A percentile compares a stretch with the other conserved stretches of the same genome.
These are phyloP conservation scores for Stichodactyla helianthus DNA, from an alignment of 64 coral and sea anemone genomes.

Conservation along the genomic window DNA sequence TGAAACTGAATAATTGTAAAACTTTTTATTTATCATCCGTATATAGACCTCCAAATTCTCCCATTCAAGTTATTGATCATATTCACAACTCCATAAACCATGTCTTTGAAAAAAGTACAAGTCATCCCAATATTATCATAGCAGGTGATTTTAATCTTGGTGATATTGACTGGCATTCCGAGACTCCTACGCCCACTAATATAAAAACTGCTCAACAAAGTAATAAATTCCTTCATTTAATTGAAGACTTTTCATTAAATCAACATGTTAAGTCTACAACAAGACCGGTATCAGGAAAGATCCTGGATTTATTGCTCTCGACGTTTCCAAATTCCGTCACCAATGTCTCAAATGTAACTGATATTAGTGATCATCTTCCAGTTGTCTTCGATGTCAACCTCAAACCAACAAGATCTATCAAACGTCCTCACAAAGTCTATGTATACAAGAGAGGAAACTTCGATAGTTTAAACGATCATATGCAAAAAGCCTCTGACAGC, in stretches of 20 bases:
- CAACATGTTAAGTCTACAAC: slow-evolving; percentile 35
- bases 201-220: no score
- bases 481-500: background rate
- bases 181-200: no score
- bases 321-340: slow-evolving; percentile 34
- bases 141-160: no score
- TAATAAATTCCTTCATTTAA: no score
- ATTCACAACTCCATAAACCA: slow-evolving; percentile 41
- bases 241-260: no score
- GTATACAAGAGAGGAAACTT: slow-evolving; percentile 33
- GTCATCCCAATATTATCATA: no score
- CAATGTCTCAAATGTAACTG: slow-evolving; percentile 18
- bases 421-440: slow-evolving; percentile 47
- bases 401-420: slow-evolving; percentile 13
- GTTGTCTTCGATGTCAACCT: no score
- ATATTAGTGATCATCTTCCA: slow-evolving; percentile 44
- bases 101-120: slow-evolving; percentile 15
- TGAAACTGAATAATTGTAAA: slow-evolving; percentile 34
- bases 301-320: slow-evolving; percentile 42
- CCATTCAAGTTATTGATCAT: slow-evolving; percentile 28
- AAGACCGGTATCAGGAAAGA: slow-evolving; percentile 27
- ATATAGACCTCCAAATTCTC: slow-evolving; percentile 51
- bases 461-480: slow-evolving; percentile 4
- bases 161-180: no score
- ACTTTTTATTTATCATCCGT: slow-evolving; percentile 26